Evolutionary conservation across 2,113 vertebrate genomes (phyloP).

Genomic region (Sturnus vulgaris): DNA sequence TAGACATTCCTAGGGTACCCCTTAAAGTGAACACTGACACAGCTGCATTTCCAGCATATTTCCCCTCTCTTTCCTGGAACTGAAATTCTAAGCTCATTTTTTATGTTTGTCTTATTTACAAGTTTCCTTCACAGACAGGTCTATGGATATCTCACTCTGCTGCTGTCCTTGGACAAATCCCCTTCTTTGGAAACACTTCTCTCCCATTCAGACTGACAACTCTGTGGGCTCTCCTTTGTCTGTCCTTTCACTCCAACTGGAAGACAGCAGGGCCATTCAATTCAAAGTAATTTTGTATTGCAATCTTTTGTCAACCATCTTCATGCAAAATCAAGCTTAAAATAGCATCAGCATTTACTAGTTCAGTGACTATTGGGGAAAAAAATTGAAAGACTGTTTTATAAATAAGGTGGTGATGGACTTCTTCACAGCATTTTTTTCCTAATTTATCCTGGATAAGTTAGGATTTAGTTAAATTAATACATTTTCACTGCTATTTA

Average conservation of each 20-base stretch:
- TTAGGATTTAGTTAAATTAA: background rate
- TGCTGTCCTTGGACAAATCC: background rate
- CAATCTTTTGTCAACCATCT: background rate
- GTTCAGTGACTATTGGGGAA: background rate
- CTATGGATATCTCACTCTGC: background rate
- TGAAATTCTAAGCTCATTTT: background rate
- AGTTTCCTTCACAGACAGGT: background rate
- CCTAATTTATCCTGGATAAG: background rate
- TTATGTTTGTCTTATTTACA: background rate
- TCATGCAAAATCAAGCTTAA: constrained; percentile 18
- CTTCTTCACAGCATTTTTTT: background rate
- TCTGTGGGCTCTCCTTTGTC: background rate
- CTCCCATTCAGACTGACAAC: background rate
- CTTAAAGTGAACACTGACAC: background rate
- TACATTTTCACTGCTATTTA: background rate
- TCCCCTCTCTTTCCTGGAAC: background rate
- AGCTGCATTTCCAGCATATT: background rate
- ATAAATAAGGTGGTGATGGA: background rate
- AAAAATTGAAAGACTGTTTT: background rate
- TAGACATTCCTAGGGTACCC: background rate
- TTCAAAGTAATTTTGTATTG: background rate
- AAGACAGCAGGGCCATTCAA: background rate
- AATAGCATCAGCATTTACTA: background rate
- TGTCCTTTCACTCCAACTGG: background rate
- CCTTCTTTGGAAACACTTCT: background rate